phyloP scores from a whole-genome alignment of 2,888 invertebrate genomes.

The Hypena proboscidalis region DNA sequence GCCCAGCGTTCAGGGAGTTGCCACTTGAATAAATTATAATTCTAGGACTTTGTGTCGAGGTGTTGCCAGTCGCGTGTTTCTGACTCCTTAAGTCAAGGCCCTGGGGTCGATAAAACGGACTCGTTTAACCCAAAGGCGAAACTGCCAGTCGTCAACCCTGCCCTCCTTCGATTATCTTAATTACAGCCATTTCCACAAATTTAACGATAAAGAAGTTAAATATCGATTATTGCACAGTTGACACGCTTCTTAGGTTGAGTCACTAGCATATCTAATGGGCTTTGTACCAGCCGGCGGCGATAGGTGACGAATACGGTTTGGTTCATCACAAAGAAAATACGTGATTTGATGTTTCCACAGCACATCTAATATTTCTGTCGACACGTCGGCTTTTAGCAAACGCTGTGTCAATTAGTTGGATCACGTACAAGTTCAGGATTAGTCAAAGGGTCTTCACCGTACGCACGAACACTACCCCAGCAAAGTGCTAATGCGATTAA shows the following conservation, averaged over 20 bases:
- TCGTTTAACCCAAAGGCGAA: conserved; percentile 49
- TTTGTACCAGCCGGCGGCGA: too few species aligned
- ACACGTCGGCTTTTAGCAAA: conserved; percentile 6
- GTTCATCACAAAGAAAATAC: conserved; percentile 16
- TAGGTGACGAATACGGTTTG: too few species aligned
- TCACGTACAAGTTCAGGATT: conserved; percentile 42
- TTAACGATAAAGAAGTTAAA: conserved; percentile 29
- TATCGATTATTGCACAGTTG: conserved; percentile 9
- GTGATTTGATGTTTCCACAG: conserved; percentile 7
- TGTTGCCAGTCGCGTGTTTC: conserved; percentile 56
- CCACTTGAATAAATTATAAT: conserved; percentile 35
- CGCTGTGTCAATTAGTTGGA: conserved; percentile 29
- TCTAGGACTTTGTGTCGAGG: conserved; percentile 27
- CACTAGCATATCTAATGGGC: too few species aligned
- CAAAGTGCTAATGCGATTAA: conserved; percentile 65
- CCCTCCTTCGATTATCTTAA: conserved; percentile 64
- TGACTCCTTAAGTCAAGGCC: conserved; percentile 52
- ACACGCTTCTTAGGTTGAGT: conserved; percentile 17
- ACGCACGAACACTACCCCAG: conserved; percentile 55
- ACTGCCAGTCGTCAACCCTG: conserved; percentile 59
- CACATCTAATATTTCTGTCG: neutral
- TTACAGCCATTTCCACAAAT: conserved; percentile 50
- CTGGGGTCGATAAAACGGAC: conserved; percentile 56
- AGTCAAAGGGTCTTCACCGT: conserved; percentile 40
- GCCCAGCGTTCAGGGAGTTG: conserved; percentile 17